Conservation (phyloP, 2,113 vertebrate species). For the Trogon surrucura region DNA sequence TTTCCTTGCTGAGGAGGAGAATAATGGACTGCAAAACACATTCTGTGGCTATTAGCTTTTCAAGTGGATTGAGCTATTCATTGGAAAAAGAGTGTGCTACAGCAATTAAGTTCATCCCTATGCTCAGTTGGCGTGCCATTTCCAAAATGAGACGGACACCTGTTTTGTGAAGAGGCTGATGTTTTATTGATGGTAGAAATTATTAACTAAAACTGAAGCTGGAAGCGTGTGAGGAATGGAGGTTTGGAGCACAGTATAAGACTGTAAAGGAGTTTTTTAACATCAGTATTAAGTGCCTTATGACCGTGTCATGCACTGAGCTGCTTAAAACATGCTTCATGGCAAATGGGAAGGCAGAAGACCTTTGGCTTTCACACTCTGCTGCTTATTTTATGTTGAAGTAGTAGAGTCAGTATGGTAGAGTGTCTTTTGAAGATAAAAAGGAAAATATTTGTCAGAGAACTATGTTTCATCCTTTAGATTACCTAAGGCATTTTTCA, state of each 20-base stretch:
- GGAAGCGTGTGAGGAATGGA: neutral
- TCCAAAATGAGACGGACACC: slow-evolving; percentile 12
- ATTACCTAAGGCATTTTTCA: neutral
- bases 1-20: slow-evolving; percentile 61
- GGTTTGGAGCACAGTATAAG: neutral
- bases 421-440: neutral
- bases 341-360: neutral
- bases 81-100: slow-evolving; percentile 17
- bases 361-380: neutral
- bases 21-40: slow-evolving; percentile 59
- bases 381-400: neutral
- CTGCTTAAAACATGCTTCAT: neutral
- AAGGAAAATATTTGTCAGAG: neutral
- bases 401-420: neutral
- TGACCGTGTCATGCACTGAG: neutral
- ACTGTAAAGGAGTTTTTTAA: neutral
- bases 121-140: slow-evolving; percentile 25
- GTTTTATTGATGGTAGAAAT: slow-evolving; percentile 36
- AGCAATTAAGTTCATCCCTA: slow-evolving; percentile 52
- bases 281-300: neutral
- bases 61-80: slow-evolving; percentile 63
- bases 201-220: slow-evolving; percentile 25
- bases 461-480: neutral
- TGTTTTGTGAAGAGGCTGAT: neutral
- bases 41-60: slow-evolving; percentile 63